Evolutionary conservation across 1,140 invertebrate genomes (phyloP), one percentile per base, ranked within the genome.

Genomic region (Nasonia longicornis): DNA sequence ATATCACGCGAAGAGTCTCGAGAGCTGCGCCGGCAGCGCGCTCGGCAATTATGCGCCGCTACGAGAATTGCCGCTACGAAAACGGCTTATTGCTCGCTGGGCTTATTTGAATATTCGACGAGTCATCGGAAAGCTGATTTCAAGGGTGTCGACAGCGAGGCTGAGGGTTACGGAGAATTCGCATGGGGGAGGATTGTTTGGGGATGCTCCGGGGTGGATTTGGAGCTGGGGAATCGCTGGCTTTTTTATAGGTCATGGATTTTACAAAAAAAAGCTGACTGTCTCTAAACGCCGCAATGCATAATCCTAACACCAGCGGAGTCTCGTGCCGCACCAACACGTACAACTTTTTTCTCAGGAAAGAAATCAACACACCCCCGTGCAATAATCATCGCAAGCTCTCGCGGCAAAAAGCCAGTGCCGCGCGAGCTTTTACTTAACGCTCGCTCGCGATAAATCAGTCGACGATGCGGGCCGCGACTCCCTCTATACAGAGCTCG

Each of bases 61-160:
- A 26, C 14, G 35, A 71, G 31, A 20, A 58, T 35, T 38, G 35
- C 20, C 69, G 31, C n/a, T 52, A 52, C 71, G 26, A 73, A 45
- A 45, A 73, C 71, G 22, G 38, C 71, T 73, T 52, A 71, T 71
- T 71, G 35, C 69, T 71, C 69, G 69, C 52, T 52, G 52, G 38
- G 31, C 35, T 31, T 71, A 83, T 81, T 81, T 83, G 75, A 83
- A 75, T 81, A 83, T 81, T 64, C 64, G 69, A 48, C 26, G 58
- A 78, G 82, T 83, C 79, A 84, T 76, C 79, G 64, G 31, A 72
- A 84, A 35, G 64, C 29, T n/a, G 26, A 11, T 26, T 58, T 31
- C 8, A 26, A 64, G 63, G 64, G 64, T 26, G 14, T 67, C 64
- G 0, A 29, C 12, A 11, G 31, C 31, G 20, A 58, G 52, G 6